Conservation (phyloP, 2,797 vertebrate genomes). For the Anniella stebbinsi region DNA sequence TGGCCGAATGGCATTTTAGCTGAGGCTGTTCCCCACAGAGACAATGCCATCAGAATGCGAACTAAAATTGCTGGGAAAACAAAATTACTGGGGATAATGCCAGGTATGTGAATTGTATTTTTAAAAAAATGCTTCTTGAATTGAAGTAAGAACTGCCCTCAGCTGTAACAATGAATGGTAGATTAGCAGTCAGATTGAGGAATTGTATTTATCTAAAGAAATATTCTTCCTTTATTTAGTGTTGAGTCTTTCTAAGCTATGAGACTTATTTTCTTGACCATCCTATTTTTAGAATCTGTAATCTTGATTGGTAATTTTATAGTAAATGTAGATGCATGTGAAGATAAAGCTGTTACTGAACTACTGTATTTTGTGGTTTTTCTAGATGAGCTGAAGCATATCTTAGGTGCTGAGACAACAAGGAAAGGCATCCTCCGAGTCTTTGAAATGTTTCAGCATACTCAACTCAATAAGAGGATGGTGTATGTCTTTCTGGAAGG, state of each 20-base stretch:
- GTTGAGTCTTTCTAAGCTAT: neutral
- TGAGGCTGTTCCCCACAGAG: slow-evolving; percentile 90
- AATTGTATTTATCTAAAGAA: neutral
- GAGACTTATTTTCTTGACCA: neutral
- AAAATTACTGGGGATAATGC: slow-evolving; percentile 95
- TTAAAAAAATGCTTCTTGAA: neutral
- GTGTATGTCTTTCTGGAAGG: slow-evolving; percentile 98
- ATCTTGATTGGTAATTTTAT: neutral
- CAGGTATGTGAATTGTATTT: slow-evolving; percentile 82
- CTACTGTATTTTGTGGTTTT: slow-evolving; percentile 24
- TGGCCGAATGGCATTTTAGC: slow-evolving; percentile 99
- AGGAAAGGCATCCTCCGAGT: slow-evolving; percentile 98
- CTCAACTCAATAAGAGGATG: slow-evolving; percentile 96
- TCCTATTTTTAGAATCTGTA: slow-evolving; percentile 1
- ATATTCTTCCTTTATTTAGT: neutral
- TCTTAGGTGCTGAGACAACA: slow-evolving; percentile 97
- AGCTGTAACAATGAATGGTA: slow-evolving; percentile 13
- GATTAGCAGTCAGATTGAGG: slow-evolving; percentile 16
- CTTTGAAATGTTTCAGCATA: slow-evolving; percentile 99
- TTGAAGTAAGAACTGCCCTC: slow-evolving; percentile 20
- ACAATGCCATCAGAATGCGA: slow-evolving; percentile 95
- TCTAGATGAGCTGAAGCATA: slow-evolving; percentile 98
- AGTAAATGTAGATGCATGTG: slow-evolving; percentile 15
- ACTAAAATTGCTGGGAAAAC: slow-evolving; percentile 96
- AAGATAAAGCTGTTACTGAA: slow-evolving; percentile 25